These are phyloP conservation scores for Hydropotes inermis DNA, from an alignment of 2,113 vertebrate species.

Conservation along the genomic window DNA sequence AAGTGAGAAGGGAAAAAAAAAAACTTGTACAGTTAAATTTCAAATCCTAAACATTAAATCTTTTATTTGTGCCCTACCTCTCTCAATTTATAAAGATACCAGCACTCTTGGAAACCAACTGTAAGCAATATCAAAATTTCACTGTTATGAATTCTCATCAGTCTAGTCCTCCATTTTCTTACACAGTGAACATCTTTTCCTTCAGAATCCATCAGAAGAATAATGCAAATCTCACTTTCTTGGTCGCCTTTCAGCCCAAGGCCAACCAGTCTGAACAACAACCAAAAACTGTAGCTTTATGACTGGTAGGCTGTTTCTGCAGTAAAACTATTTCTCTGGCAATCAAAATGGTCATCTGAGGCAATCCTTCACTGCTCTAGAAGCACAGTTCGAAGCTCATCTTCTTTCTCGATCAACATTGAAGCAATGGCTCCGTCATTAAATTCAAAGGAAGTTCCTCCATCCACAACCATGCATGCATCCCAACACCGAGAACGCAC, in stretches of 20 bases:
- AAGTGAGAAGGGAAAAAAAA: slow-evolving; percentile 57
- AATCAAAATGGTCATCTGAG: slow-evolving; percentile 55
- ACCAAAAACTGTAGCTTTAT: slow-evolving; percentile 57
- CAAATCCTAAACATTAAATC: slow-evolving; percentile 72
- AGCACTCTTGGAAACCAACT: slow-evolving; percentile 29
- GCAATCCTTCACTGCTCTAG: slow-evolving; percentile 84
- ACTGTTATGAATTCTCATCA: slow-evolving; percentile 6
- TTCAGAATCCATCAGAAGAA: slow-evolving; percentile 17
- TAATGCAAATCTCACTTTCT: slow-evolving; percentile 8
- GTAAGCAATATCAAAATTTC: slow-evolving; percentile 40
- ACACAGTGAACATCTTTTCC: not conserved
- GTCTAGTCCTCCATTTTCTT: slow-evolving; percentile 45
- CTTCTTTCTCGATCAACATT: slow-evolving; percentile 88
- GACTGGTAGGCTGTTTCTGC: slow-evolving; percentile 53
- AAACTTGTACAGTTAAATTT: slow-evolving; percentile 74
- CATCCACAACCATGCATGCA: slow-evolving; percentile 98
- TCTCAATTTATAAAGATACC: slow-evolving; percentile 67
- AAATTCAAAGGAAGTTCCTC: slow-evolving; percentile 97
- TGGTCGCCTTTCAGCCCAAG: not conserved
- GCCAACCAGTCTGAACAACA: slow-evolving; percentile 5
- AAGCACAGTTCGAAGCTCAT: slow-evolving; percentile 92
- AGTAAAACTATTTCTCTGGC: slow-evolving; percentile 45
- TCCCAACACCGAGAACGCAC: slow-evolving; percentile 98
- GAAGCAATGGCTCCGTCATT: slow-evolving; percentile 97
- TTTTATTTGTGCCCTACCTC: slow-evolving; percentile 66